Conservation (phyloP, 1,140 invertebrate species). For the Eciton burchellii region DNA sequence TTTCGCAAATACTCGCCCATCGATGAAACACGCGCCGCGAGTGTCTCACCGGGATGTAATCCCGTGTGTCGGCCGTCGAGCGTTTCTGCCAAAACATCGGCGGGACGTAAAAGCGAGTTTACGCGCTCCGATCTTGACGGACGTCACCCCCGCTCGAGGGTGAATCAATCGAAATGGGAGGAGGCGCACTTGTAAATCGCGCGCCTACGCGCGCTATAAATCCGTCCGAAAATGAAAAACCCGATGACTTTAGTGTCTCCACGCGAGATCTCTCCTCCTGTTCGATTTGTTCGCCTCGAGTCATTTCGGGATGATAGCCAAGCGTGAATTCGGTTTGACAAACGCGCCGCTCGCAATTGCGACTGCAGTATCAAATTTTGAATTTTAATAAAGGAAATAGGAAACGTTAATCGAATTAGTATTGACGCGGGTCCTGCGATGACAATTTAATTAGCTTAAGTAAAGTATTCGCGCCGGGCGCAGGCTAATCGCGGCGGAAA, state of each 20-base stretch:
- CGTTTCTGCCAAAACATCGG: constrained; percentile 43
- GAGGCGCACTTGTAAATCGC: background rate
- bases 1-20: constrained; percentile 52
- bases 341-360: constrained; percentile 10
- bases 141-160: background rate
- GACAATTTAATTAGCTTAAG: constrained; percentile 62
- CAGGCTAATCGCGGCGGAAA: constrained; percentile 52
- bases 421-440: constrained; percentile 52
- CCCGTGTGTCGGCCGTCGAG: constrained; percentile 11
- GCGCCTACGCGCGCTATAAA: too few species aligned
- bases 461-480: constrained; percentile 44
- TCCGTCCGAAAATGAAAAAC: background rate
- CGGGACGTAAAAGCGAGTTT: constrained; percentile 12
- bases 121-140: background rate
- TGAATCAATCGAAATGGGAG: background rate
- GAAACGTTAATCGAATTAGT: constrained; percentile 55
- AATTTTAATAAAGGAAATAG: constrained; percentile 61
- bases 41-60: constrained; percentile 51
- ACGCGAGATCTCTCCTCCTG: background rate
- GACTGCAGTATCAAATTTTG: constrained; percentile 41
- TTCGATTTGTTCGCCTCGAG: background rate
- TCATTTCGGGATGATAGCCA: background rate
- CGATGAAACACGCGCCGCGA: constrained; percentile 47
- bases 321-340: constrained; percentile 39
- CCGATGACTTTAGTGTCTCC: background rate